A percentile compares a stretch with the other conserved stretches of the same genome.
These are phyloP conservation scores for Australoheros scitulus DNA, from an alignment of 2,113 vertebrate genomes.

Conservation along the genomic window DNA sequence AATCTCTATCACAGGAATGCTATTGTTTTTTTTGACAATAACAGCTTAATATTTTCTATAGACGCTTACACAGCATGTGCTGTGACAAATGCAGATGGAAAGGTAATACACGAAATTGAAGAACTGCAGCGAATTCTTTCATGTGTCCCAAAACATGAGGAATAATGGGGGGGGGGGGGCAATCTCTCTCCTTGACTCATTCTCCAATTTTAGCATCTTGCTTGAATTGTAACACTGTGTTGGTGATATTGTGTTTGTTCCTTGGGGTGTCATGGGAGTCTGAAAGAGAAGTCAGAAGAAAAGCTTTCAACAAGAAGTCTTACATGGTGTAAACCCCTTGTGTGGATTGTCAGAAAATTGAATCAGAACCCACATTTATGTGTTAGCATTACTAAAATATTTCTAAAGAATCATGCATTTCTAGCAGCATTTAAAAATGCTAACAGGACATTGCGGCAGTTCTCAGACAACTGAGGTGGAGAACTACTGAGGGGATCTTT, in stretches of 20 bases:
- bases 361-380: constrained; percentile 62
- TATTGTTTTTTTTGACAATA: not conserved
- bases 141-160: constrained; percentile 20
- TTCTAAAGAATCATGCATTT: constrained; percentile 49
- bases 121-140: not conserved
- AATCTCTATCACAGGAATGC: not conserved
- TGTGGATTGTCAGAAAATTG: constrained; percentile 65
- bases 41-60: not conserved
- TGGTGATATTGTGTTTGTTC: constrained; percentile 56
- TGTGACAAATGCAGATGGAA: not conserved
- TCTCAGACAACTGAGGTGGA: constrained; percentile 53
- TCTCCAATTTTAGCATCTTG: constrained; percentile 36
- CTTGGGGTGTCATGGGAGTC: constrained; percentile 44
- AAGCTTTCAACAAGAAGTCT: constrained; percentile 57
- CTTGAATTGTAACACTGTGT: constrained; percentile 40
- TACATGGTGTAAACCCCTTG: constrained; percentile 55
- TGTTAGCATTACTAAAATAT: constrained; percentile 47
- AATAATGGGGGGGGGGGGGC: not conserved
- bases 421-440: constrained; percentile 52
- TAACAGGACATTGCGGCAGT: constrained; percentile 42
- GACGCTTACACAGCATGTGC: not conserved
- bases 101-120: not conserved
- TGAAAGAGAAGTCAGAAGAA: constrained; percentile 52
- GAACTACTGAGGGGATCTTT: constrained; percentile 56
- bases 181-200: constrained; percentile 31